phyloP scores from a whole-genome alignment of 2,888 invertebrate species.

The Macropis europaea region DNA sequence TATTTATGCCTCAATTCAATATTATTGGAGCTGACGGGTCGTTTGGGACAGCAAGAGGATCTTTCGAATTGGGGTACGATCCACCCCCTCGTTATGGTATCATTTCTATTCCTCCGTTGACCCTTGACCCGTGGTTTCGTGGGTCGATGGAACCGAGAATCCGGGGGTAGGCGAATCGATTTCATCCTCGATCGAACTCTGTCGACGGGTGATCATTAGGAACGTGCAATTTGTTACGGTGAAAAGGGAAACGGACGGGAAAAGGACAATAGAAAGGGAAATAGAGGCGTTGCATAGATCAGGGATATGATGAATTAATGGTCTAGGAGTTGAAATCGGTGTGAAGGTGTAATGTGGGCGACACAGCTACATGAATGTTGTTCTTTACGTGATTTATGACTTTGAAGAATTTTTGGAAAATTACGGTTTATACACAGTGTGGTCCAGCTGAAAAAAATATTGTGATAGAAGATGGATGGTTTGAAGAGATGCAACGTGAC shows the following conservation, averaged over 20 bases:
- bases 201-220: conserved; percentile 10
- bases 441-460: no score
- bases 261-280: conserved; percentile 10
- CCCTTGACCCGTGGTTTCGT: background rate
- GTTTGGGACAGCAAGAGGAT: conserved; percentile 23
- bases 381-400: no score
- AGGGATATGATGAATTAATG: no score
- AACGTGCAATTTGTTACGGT: conserved; percentile 10
- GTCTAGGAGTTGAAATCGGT: no score
- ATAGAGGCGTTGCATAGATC: no score
- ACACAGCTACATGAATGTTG: no score
- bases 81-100: conserved; percentile 10
- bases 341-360: no score
- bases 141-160: background rate
- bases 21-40: conserved; percentile 67
- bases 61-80: background rate
- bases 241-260: conserved; percentile 37
- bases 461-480: no score
- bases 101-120: conserved; percentile 19
- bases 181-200: conserved; percentile 47
- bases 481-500: no score
- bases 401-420: no score
- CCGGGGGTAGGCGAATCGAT: conserved; percentile 58
- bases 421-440: no score
- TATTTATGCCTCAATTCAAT: no score